Evolutionary conservation across 2,888 invertebrate genomes (phyloP), one percentile per base, ranked within the genome.

Genomic region (Sturmia bella): DNA sequence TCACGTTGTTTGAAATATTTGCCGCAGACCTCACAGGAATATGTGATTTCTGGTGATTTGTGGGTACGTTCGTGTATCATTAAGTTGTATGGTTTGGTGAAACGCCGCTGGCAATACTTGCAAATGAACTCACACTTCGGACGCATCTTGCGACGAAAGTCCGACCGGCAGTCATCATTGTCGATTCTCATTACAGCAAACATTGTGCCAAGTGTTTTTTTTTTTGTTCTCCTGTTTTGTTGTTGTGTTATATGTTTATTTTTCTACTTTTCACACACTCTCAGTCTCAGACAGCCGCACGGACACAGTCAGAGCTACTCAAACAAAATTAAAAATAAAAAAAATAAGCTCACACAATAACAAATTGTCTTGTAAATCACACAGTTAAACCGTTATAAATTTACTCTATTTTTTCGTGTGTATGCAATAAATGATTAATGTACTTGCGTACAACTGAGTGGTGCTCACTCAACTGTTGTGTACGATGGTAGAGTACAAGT

Each of bases 61-160:
- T 99, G 99, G 88, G 98, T 98, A 91, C 98, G 94, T 92, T 99
- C 99, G 93, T 99, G 99, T 89, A 99, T 99, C 94, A 99, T 95
- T 91, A 99, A 94, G 92, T 99, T 99, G 93, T 99, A 99, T 86
- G 97, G 96, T 93, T 99, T 99, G 90, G 98, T 98, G 93, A 99
- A 99, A 91, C 98, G 95, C 89, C 99, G 94, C 92, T 96, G 96
- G 93, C 99, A 99, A 93, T 96, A 99, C 92, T 97, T 97, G 94
- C 99, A 99, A 91, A 99, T 97, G 92, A 97, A 99, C 92, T 99
- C 98, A 93, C 98, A 98, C 93, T 98, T 98, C 89, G 96, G 94
- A 91, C 96, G 94, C 95, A 96, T 95, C 92, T 95, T 95, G 92
- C 95, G 94, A 92, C 95, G 94, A 93, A 95, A 95, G 93, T 95